phyloP scores from a whole-genome alignment of 2,888 invertebrate species.

The Troilus luridus region DNA sequence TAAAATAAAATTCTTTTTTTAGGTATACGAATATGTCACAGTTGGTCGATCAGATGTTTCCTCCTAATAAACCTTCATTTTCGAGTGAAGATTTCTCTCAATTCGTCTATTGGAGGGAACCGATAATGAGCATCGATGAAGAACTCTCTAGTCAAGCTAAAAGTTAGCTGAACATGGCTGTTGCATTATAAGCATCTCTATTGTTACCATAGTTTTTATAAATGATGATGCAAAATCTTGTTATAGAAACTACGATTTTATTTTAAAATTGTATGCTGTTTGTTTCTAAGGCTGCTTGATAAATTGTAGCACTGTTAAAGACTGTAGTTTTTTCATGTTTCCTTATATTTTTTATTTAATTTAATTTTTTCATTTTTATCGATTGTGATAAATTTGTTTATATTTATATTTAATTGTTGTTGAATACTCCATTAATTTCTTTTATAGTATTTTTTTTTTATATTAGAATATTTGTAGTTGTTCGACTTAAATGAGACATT shows the following conservation, averaged over 20 bases:
- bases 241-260: conserved; percentile 46
- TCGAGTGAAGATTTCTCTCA: conserved; percentile 74
- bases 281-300: conserved; percentile 50
- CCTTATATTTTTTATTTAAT: background rate
- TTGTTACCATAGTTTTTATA: conserved; percentile 51
- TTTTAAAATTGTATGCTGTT: conserved; percentile 41
- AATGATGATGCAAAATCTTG: conserved; percentile 42
- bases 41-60: conserved; percentile 96
- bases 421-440: conserved; percentile 31
- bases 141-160: conserved; percentile 62
- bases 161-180: conserved; percentile 43
- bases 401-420: conserved; percentile 38
- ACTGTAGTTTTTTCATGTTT: conserved; percentile 51
- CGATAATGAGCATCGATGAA: conserved; percentile 75
- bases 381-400: conserved; percentile 25
- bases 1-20: conserved; percentile 68
- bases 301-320: conserved; percentile 43
- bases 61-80: conserved; percentile 75
- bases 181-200: conserved; percentile 48
- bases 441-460: conserved; percentile 10
- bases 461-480: conserved; percentile 1
- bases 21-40: conserved; percentile 96
- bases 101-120: conserved; percentile 94
- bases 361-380: background rate
- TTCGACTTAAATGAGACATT: conserved; percentile 41